Evolutionary conservation across 1,140 invertebrate species (phyloP).

Genomic region (Idris sp.): DNA sequence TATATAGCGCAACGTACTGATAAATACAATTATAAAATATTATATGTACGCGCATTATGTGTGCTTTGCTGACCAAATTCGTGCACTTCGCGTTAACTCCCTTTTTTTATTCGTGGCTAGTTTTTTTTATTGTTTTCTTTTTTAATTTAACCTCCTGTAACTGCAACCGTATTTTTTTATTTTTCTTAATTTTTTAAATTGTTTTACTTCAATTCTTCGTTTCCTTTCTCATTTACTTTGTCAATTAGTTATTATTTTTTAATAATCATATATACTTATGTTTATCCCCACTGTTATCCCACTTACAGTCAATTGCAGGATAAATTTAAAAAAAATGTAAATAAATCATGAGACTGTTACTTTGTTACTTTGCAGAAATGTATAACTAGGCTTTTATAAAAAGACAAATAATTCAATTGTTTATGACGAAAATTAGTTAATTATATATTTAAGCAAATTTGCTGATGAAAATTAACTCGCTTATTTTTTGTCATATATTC

Average conservation of each 20-base stretch:
- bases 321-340: conserved; percentile 21
- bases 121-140: conserved; percentile 24
- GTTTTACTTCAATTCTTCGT: not conserved
- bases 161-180: conserved; percentile 74
- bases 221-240: not conserved
- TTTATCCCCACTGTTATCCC: conserved; percentile 21
- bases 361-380: conserved; percentile 67
- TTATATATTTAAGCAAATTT: no score
- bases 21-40: conserved; percentile 77
- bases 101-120: conserved; percentile 16
- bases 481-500: no score
- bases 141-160: conserved; percentile 69
- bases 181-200: conserved; percentile 47
- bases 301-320: conserved; percentile 15
- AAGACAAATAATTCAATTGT: no score
- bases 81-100: conserved; percentile 35
- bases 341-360: conserved; percentile 50
- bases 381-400: no score
- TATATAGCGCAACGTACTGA: conserved; percentile 73
- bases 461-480: no score
- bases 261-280: conserved; percentile 13
- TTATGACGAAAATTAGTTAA: no score
- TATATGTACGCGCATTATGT: conserved; percentile 53
- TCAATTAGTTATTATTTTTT: no score
- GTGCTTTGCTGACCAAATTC: conserved; percentile 48